Percentiles rank a stretch among this genome's conserved stretches.
Evolutionary conservation across 2,888 invertebrate species (phyloP).

Genomic region (Sisyra terminalis): DNA sequence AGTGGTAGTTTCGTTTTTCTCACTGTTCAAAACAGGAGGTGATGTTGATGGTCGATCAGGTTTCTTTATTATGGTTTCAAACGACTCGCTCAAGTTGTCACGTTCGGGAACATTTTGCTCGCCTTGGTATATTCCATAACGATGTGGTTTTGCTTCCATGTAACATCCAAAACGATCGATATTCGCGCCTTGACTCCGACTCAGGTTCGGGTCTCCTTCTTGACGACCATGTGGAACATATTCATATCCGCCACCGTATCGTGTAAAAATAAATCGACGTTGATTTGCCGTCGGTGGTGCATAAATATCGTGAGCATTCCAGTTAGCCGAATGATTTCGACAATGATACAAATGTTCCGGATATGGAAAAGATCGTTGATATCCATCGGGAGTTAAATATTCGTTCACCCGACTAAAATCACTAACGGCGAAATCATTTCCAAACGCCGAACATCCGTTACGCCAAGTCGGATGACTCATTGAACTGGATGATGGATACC

Average conservation of each 20-base stretch:
- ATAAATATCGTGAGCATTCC: not conserved
- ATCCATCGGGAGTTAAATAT: not conserved
- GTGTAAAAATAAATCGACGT: too few relatives aligned
- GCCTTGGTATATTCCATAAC: too few relatives aligned
- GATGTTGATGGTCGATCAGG: too few relatives aligned
- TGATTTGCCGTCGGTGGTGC: not conserved
- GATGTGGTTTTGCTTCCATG: too few relatives aligned
- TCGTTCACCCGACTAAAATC: not conserved
- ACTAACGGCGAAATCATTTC: not conserved
- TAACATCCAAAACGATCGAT: too few relatives aligned
- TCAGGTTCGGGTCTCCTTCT: too few relatives aligned
- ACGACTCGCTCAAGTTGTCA: too few relatives aligned
- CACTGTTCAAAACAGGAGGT: not conserved
- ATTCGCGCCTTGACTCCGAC: too few relatives aligned
- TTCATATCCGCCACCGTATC: too few relatives aligned
- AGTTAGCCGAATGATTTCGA: not conserved
- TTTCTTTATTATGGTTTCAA: too few relatives aligned
- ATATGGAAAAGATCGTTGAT: not conserved
- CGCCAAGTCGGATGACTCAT: constrained; percentile 1
- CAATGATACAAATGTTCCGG: not conserved
- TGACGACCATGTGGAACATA: too few relatives aligned
- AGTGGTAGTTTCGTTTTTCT: not conserved
- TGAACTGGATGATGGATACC: not conserved
- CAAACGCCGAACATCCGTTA: constrained; percentile 1
- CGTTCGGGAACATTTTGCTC: too few relatives aligned